Evolutionary conservation across 92 coral and sea anemone genomes (phyloP).

Genomic region (Porites divaricata): DNA sequence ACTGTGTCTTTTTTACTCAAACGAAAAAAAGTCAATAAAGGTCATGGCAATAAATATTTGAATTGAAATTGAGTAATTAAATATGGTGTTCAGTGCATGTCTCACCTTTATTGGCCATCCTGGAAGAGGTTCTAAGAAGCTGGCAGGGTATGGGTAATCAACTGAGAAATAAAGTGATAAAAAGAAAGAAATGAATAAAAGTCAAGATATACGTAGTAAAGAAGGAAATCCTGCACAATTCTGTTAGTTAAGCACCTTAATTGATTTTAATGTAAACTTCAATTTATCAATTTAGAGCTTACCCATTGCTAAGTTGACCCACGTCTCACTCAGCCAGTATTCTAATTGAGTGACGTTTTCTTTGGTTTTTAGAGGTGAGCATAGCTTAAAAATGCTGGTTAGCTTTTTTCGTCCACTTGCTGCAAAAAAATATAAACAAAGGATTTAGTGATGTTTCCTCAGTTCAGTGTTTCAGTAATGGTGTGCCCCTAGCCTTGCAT

Average conservation of each 20-base stretch:
- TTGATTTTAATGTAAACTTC: too few relatives aligned
- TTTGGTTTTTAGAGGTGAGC: constrained; percentile 80
- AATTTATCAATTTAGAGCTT: background rate
- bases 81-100: background rate
- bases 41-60: too few relatives aligned
- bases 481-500: too few relatives aligned
- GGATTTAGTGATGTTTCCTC: too few relatives aligned
- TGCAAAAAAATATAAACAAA: constrained; percentile 1
- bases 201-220: too few relatives aligned
- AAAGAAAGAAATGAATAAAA: background rate
- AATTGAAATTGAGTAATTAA: too few relatives aligned
- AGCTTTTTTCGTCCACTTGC: constrained; percentile 79
- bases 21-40: too few relatives aligned
- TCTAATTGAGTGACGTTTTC: constrained; percentile 73
- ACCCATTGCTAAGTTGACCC: constrained; percentile 99
- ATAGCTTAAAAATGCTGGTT: constrained; percentile 72
- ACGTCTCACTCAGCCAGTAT: constrained; percentile 94
- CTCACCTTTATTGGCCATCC: constrained; percentile 99
- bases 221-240: too few relatives aligned
- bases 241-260: too few relatives aligned
- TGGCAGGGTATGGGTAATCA: constrained; percentile 94
- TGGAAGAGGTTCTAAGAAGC: constrained; percentile 95
- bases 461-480: too few relatives aligned
- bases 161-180: constrained; percentile 54
- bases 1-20: too few relatives aligned